These are phyloP conservation scores for Grantiella picta DNA, from an alignment of 2,113 vertebrate species.

Conservation along the genomic window DNA sequence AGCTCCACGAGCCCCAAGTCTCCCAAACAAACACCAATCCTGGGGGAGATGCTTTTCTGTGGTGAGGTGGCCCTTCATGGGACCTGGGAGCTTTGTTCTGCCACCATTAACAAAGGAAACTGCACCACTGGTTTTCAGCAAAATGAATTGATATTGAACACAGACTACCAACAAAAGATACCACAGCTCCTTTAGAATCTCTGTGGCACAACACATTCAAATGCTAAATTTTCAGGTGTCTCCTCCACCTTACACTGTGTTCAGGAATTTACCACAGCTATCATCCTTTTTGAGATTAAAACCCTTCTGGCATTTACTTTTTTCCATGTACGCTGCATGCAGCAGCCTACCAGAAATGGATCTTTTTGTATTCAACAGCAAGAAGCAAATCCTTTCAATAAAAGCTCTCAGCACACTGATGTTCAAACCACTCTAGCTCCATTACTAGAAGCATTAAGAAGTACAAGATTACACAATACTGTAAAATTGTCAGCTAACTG, in stretches of 20 bases:
- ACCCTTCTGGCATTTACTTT: not conserved
- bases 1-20: not conserved
- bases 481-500: not conserved
- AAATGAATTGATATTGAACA: not conserved
- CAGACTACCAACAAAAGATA: not conserved
- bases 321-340: not conserved
- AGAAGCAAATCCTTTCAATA: slow-evolving; percentile 11
- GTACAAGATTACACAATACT: not conserved
- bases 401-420: not conserved
- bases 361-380: slow-evolving; percentile 1
- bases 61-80: not conserved
- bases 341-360: not conserved
- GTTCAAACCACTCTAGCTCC: not conserved
- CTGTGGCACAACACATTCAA: not conserved
- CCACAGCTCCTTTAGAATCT: not conserved
- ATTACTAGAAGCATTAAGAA: not conserved
- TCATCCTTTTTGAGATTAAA: not conserved
- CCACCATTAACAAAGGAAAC: not conserved
- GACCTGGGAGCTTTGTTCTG: not conserved
- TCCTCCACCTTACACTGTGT: not conserved
- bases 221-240: not conserved
- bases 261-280: not conserved
- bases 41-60: not conserved
- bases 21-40: not conserved
- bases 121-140: not conserved